Percentiles rank a stretch among this genome's conserved stretches.
phyloP scores from a whole-genome alignment of 2,113 vertebrate genomes.

The Leptobrachium leishanense region DNA sequence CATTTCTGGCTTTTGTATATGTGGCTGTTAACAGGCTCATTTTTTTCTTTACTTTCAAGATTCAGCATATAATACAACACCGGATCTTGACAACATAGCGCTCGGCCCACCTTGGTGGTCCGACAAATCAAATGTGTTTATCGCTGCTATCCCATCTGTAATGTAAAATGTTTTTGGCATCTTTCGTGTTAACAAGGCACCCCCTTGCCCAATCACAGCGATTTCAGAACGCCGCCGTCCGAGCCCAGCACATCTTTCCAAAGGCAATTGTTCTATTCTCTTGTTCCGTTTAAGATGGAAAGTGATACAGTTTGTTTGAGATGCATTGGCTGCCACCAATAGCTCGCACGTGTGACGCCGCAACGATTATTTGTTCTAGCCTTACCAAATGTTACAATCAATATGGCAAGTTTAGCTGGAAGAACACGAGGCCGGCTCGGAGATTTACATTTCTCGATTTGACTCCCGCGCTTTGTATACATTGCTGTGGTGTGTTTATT shows the following conservation, averaged over 20 bases:
- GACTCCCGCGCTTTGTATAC: slow-evolving; percentile 65
- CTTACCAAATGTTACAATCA: slow-evolving; percentile 77
- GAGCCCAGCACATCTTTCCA: slow-evolving; percentile 27
- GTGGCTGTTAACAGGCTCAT: background rate
- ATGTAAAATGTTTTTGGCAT: slow-evolving; percentile 31
- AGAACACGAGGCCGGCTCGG: slow-evolving; percentile 65
- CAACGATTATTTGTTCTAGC: slow-evolving; percentile 75
- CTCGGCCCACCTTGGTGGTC: slow-evolving; percentile 11
- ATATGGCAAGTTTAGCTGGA: slow-evolving; percentile 72
- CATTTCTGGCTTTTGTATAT: background rate
- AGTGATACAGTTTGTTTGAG: slow-evolving; percentile 67
- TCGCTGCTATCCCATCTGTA: slow-evolving; percentile 16
- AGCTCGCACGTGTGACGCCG: slow-evolving; percentile 74
- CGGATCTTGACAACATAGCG: background rate
- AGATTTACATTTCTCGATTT: slow-evolving; percentile 61
- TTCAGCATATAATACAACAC: background rate
- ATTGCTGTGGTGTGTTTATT: slow-evolving; percentile 65
- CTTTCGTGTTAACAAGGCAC: slow-evolving; percentile 25
- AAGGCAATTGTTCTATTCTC: slow-evolving; percentile 22
- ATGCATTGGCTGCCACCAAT: slow-evolving; percentile 79
- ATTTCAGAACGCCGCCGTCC: slow-evolving; percentile 20
- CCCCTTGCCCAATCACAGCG: slow-evolving; percentile 10
- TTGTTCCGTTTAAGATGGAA: slow-evolving; percentile 29
- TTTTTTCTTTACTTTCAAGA: background rate
- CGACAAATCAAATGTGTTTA: background rate